Conservation (phyloP, 2,797 vertebrate genomes). For the Hylomyscus alleni region DNA sequence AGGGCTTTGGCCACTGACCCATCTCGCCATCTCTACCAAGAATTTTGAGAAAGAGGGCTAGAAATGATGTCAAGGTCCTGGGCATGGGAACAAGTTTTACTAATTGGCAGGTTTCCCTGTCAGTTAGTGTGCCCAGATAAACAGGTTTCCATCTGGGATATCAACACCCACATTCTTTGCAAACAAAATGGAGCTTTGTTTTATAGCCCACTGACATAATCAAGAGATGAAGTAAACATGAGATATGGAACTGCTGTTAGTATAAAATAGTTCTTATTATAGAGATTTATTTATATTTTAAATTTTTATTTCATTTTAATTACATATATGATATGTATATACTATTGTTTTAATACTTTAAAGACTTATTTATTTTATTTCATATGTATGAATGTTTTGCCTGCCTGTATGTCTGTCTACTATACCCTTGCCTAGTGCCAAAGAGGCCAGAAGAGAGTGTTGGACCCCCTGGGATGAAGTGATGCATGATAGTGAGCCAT, state of each 20-base stretch:
- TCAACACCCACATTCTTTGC: not conserved
- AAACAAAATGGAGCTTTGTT: not conserved
- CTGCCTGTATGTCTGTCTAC: not conserved
- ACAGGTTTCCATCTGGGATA: not conserved
- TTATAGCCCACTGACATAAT: not conserved
- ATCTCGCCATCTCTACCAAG: not conserved
- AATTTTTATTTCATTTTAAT: not conserved
- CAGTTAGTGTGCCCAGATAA: not conserved
- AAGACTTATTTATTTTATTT: not conserved
- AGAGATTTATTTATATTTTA: not conserved
- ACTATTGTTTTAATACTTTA: not conserved
- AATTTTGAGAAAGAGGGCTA: conserved; percentile 11
- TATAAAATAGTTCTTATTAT: not conserved
- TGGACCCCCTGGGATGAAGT: not conserved
- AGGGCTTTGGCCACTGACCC: not conserved
- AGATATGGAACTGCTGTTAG: not conserved
- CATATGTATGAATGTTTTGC: not conserved
- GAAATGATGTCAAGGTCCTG: not conserved
- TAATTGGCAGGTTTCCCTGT: not conserved
- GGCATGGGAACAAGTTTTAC: not conserved
- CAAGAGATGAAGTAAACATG: not conserved
- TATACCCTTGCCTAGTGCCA: not conserved
- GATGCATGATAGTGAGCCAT: not conserved
- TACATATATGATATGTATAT: not conserved
- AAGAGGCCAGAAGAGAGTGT: not conserved